Evolutionary conservation across 2,888 invertebrate genomes (phyloP), one percentile per base, ranked within the genome.

Genomic region (Ischnura elegans): DNA sequence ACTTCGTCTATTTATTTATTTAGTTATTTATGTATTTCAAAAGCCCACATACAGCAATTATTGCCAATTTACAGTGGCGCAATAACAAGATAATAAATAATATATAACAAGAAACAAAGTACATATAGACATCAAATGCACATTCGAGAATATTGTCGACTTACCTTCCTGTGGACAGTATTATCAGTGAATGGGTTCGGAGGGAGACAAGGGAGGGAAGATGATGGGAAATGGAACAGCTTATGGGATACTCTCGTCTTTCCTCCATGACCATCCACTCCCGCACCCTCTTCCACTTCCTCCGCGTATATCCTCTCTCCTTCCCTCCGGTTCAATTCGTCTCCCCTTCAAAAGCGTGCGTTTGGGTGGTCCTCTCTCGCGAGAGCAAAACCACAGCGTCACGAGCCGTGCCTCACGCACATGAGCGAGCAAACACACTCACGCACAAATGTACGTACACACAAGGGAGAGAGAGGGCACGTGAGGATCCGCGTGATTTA

Each of bases 401-500:
- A 90, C 90, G 90, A 90, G 90, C 51, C 55, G 61, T 90, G 13
- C 87, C n/a, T 19, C 47, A 87, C 42, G 55, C 87, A 87, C 55
- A 29, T 55, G 25, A 51, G 42, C 25, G 29, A 29, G 51, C 51
- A 29, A 10, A 51, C 51, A 19, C 51, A 29, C 21, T 36, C 55
- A 55, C 55, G 42, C 36, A 55, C 87, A 55, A n/a, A n/a, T n/a
- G n/a, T n/a, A n/a, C 55, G 55, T 42, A 43, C 55, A 55, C 55
- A 55, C 47, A 25, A 21, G n/a, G n/a, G 43, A 45, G 25, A 29
- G 42, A 51, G 21, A 47, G 87, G 21, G 36, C 76, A 55, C 87
- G 87, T 87, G 87, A 87, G 55, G 55, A 87, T 87, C 87, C 21
- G 90, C 61, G 90, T 90, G 90, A 90, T 90, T 90, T 90, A 90